Percentiles rank a stretch among this genome's conserved stretches.
Conservation (phyloP, 2,888 invertebrate genomes). For the Nemoura dubitans region DNA sequence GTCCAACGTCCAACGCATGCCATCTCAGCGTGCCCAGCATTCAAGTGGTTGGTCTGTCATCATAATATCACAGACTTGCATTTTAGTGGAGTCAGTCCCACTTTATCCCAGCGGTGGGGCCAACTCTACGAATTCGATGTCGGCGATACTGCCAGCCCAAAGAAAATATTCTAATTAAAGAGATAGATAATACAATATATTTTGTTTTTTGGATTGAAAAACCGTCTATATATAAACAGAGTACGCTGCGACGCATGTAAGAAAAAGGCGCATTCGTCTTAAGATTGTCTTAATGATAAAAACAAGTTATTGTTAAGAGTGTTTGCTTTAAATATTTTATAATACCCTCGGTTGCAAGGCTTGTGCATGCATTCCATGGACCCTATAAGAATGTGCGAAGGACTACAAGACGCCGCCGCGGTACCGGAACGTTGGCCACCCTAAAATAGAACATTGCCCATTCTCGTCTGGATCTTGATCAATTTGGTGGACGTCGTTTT, state of each 20-base stretch:
- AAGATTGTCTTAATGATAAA: conserved; percentile 7
- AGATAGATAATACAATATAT: background rate
- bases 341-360: background rate
- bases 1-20: background rate
- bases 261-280: background rate
- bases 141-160: background rate
- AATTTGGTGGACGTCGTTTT: too few species aligned
- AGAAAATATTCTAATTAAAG: background rate
- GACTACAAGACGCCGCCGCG: background rate
- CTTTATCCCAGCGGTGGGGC: background rate
- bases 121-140: background rate
- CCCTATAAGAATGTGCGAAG: background rate
- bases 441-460: background rate
- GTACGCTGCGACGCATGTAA: background rate
- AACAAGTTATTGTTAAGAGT: background rate
- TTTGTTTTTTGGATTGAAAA: background rate
- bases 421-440: background rate
- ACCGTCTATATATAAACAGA: background rate
- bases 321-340: background rate
- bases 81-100: background rate
- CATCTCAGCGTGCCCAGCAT: background rate
- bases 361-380: background rate
- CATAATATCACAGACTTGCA: background rate
- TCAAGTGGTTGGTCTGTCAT: conserved; percentile 7
- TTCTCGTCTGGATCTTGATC: too few species aligned